Conservation (phyloP, 2,113 vertebrate genomes). For the Psilopsiagon aymara region DNA sequence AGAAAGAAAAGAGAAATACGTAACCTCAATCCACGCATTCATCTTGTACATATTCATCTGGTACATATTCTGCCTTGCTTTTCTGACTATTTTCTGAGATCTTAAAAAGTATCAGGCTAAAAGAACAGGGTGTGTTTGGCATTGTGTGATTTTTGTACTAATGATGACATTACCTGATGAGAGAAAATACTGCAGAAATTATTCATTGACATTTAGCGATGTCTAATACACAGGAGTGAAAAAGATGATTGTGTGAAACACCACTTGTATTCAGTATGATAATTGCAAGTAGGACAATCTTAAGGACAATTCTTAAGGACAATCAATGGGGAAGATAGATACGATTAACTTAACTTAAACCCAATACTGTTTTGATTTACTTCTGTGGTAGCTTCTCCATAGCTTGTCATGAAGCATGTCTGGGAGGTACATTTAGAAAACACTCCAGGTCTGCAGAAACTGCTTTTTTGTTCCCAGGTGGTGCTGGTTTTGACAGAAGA, state of each 20-base stretch:
- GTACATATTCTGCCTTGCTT: background rate
- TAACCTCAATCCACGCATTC: background rate
- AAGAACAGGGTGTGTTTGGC: background rate
- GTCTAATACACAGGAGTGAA: background rate
- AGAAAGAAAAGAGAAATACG: background rate
- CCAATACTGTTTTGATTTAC: conserved; percentile 12
- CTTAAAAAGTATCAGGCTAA: background rate
- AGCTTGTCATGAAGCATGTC: background rate
- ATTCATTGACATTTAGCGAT: background rate
- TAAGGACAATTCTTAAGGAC: background rate
- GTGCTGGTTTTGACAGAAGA: background rate
- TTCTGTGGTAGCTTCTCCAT: background rate
- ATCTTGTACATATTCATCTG: background rate
- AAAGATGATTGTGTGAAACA: background rate
- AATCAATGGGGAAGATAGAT: background rate
- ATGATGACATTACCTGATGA: background rate
- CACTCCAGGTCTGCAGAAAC: background rate
- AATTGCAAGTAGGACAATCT: background rate
- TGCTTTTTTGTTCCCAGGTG: background rate
- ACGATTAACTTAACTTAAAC: background rate
- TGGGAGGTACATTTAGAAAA: background rate
- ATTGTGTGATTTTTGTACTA: background rate
- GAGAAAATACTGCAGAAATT: background rate
- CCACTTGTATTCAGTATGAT: background rate
- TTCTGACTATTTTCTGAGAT: background rate